A percentile compares a stretch with the other conserved stretches of the same genome.
Conservation (phyloP, 2,888 invertebrate species). For the Oscheius sp. region DNA sequence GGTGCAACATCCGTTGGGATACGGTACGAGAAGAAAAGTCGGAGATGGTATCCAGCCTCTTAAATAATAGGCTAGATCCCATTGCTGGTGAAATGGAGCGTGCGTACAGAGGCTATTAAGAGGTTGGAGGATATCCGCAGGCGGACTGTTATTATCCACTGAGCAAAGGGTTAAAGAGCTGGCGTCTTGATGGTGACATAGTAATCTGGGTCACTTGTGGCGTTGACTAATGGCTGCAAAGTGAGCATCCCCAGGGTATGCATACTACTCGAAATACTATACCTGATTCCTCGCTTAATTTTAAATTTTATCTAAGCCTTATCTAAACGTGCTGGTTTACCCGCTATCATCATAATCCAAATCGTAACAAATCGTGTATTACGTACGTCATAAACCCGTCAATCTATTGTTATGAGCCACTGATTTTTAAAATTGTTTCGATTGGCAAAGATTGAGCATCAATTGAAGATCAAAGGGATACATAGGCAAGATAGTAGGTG, state of each 20-base stretch:
- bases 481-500: background rate
- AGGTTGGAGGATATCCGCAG: conserved; percentile 20
- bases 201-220: conserved; percentile 30
- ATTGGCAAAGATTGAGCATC: conserved; percentile 18
- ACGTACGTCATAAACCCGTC: too few species aligned
- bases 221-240: conserved; percentile 29
- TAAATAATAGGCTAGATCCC: background rate
- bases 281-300: background rate
- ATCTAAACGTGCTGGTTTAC: too few species aligned
- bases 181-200: conserved; percentile 20
- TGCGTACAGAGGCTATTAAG: conserved; percentile 20
- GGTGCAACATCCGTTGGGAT: too few species aligned
- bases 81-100: conserved; percentile 19
- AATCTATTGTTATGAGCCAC: background rate
- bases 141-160: conserved; percentile 13
- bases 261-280: background rate
- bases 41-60: background rate
- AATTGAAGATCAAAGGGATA: conserved; percentile 17
- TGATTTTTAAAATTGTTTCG: background rate
- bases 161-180: conserved; percentile 1
- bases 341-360: background rate
- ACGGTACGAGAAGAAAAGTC: too few species aligned
- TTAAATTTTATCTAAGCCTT: background rate
- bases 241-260: conserved; percentile 19
- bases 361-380: too few species aligned